phyloP scores from a whole-genome alignment of 2,797 vertebrate species.

The Cuniculus paca region DNA sequence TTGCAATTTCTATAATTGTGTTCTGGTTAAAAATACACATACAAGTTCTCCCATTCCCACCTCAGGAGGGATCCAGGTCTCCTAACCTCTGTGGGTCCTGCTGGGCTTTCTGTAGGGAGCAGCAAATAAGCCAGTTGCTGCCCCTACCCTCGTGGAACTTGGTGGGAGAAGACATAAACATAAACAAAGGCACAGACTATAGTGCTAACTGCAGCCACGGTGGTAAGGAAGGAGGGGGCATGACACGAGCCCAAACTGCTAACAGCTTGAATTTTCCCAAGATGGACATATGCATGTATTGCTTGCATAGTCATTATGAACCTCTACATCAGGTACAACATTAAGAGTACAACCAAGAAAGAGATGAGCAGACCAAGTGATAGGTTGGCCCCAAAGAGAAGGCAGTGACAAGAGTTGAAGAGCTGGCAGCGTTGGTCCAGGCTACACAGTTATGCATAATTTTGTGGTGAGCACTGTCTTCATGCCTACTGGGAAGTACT shows the following conservation, averaged over 20 bases:
- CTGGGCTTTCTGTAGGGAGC: background rate
- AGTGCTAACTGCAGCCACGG: too few relatives aligned
- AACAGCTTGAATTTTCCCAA: background rate
- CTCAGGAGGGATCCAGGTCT: background rate
- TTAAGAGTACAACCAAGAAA: background rate
- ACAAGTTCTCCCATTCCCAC: background rate
- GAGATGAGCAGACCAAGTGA: background rate
- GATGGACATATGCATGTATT: background rate
- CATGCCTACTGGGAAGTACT: background rate
- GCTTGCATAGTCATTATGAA: background rate
- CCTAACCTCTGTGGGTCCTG: background rate
- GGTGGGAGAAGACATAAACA: background rate
- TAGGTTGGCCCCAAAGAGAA: background rate
- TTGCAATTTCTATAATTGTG: background rate
- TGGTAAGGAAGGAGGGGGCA: rapidly evolving
- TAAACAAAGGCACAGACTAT: background rate
- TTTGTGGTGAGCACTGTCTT: background rate
- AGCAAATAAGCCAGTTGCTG: background rate
- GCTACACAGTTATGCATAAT: background rate
- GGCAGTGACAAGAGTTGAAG: background rate
- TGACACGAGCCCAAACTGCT: background rate
- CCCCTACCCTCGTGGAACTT: background rate
- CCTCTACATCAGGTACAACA: background rate
- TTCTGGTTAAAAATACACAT: background rate
- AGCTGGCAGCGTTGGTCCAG: background rate